Conservation (phyloP, 2,888 invertebrate species). For the Acanthopleura granulata region DNA sequence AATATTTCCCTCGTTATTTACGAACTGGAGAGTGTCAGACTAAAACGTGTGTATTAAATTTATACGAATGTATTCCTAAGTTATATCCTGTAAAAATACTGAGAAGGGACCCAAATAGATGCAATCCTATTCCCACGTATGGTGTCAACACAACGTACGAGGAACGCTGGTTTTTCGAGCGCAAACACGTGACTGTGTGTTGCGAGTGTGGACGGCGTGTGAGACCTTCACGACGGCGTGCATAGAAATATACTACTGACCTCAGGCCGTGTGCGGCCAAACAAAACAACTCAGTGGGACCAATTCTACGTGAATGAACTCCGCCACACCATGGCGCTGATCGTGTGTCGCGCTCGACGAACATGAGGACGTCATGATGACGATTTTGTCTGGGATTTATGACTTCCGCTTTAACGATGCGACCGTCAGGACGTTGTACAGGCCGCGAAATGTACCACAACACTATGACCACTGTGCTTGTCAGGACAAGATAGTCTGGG, state of each 20-base stretch:
- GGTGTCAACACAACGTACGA: slow-evolving; percentile 52
- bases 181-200: slow-evolving; percentile 49
- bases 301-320: no score
- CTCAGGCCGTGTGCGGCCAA: neutral
- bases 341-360: neutral
- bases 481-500: neutral
- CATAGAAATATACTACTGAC: neutral
- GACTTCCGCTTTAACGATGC: neutral
- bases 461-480: neutral
- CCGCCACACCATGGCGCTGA: no score
- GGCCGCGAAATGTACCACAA: neutral
- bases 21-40: slow-evolving; percentile 51
- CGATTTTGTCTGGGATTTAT: neutral
- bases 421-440: neutral
- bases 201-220: slow-evolving; percentile 50
- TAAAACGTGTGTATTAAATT: slow-evolving; percentile 56
- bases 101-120: slow-evolving; percentile 52
- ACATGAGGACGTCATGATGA: neutral
- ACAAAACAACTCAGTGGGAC: no score
- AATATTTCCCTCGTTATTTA: slow-evolving; percentile 54
- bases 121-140: slow-evolving; percentile 56
- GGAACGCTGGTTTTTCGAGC: slow-evolving; percentile 53
- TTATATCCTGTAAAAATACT: slow-evolving; percentile 57
- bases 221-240: slow-evolving; percentile 17
- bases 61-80: slow-evolving; percentile 58